A percentile compares a stretch with the other conserved stretches of the same genome.
phyloP scores from a whole-genome alignment of 2,113 vertebrate species.

The Oophaga pumilio region DNA sequence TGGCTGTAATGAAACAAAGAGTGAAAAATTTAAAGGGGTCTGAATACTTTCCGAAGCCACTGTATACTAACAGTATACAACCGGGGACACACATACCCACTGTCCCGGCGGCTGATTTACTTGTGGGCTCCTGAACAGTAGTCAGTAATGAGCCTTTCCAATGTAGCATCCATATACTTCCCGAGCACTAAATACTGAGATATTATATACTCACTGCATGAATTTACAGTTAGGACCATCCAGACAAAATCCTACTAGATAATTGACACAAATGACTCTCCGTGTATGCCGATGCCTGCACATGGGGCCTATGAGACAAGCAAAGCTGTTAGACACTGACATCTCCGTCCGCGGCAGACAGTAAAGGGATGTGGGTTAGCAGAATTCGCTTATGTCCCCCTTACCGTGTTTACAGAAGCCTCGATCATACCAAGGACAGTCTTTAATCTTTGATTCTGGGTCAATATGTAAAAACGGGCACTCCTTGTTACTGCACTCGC shows the following conservation, averaged over 20 bases:
- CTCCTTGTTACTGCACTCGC: slow-evolving; percentile 99
- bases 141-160: neutral
- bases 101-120: too few relatives aligned
- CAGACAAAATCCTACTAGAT: slow-evolving; percentile 97
- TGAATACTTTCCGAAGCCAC: too few relatives aligned
- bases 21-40: too few relatives aligned
- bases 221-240: slow-evolving; percentile 97
- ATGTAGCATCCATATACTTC: neutral
- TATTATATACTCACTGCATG: slow-evolving; percentile 89
- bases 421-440: slow-evolving; percentile 98
- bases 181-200: neutral
- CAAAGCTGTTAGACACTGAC: neutral
- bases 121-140: too few relatives aligned
- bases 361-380: neutral
- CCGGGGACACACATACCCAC: too few relatives aligned
- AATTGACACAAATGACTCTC: slow-evolving; percentile 97
- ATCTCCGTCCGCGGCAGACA: neutral
- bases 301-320: slow-evolving; percentile 82
- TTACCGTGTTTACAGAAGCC: slow-evolving; percentile 98
- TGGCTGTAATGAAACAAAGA: too few relatives aligned
- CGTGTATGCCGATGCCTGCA: slow-evolving; percentile 96
- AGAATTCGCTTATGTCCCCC: slow-evolving; percentile 44
- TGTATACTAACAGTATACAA: too few relatives aligned
- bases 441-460: slow-evolving; percentile 98
- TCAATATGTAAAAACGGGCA: slow-evolving; percentile 98